These are phyloP conservation scores for Eucriotettix oculatus DNA, from an alignment of 2,888 invertebrate species.

Conservation along the genomic window DNA sequence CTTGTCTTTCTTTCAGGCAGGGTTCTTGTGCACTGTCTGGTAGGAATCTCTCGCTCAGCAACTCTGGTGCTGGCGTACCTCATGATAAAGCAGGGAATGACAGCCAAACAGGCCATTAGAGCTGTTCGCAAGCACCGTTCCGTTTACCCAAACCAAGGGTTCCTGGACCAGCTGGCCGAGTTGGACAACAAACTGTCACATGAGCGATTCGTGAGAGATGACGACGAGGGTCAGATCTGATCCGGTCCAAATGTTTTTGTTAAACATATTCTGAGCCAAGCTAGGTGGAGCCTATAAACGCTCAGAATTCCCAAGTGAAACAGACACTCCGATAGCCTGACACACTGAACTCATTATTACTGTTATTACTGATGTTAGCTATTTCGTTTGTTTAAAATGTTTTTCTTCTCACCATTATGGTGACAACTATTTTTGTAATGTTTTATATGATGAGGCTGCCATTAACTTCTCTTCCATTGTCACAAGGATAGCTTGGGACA, in stretches of 20 bases:
- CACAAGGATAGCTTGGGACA: too few species aligned
- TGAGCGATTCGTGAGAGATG: conserved; percentile 21
- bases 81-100: conserved; percentile 62
- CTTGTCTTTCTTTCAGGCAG: conserved; percentile 37
- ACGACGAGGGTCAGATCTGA: conserved; percentile 18
- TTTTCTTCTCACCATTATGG: too few species aligned
- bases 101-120: conserved; percentile 54
- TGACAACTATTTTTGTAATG: too few species aligned
- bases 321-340: too few species aligned
- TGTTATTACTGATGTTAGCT: too few species aligned
- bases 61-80: conserved; percentile 66
- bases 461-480: too few species aligned
- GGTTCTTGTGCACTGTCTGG: conserved; percentile 62
- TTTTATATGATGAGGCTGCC: too few species aligned
- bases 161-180: conserved; percentile 57
- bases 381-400: too few species aligned
- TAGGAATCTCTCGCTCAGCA: conserved; percentile 68
- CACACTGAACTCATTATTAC: too few species aligned
- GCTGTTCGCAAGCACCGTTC: conserved; percentile 51
- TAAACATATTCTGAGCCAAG: too few species aligned
- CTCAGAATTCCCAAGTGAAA: too few species aligned
- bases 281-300: too few species aligned
- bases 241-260: neutral
- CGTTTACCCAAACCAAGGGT: conserved; percentile 65
- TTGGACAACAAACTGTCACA: conserved; percentile 41